Percentiles rank a stretch among this genome's conserved stretches.
Evolutionary conservation across 2,888 invertebrate species (phyloP).

Genomic region (Acanthosoma haemorrhoidale): DNA sequence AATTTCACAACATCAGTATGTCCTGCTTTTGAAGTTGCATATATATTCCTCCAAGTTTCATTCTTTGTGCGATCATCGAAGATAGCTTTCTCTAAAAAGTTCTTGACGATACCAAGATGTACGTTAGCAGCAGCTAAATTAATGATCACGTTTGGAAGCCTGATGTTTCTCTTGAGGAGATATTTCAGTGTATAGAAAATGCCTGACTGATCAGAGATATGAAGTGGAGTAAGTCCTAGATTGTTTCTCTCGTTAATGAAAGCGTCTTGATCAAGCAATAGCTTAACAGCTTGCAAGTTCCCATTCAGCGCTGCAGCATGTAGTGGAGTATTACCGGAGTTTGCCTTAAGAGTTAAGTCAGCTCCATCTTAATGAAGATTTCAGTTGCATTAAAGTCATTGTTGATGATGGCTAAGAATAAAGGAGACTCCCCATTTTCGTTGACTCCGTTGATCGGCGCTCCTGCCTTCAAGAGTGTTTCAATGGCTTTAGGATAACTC

Average conservation of each 20-base stretch:
- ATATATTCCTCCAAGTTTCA: background rate
- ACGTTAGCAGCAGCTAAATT: background rate
- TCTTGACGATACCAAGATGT: background rate
- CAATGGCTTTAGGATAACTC: background rate
- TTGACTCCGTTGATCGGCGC: background rate
- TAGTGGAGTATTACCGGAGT: background rate
- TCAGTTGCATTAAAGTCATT: background rate
- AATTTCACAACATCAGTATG: background rate
- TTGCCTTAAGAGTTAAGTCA: background rate
- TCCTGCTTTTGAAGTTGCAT: background rate
- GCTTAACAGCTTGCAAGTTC: background rate
- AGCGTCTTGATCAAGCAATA: background rate
- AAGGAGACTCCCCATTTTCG: background rate
- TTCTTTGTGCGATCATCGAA: background rate
- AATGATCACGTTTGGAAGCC: background rate
- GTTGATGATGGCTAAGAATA: background rate
- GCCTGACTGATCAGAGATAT: background rate
- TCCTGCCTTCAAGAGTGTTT: background rate
- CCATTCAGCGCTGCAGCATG: background rate
- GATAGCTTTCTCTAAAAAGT: background rate
- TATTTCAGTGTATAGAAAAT: background rate
- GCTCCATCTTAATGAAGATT: background rate
- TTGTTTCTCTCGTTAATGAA: background rate
- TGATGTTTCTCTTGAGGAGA: background rate
- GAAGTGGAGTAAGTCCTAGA: background rate